phyloP scores from a whole-genome alignment of 2,113 vertebrate genomes.

The Sinocyclocheilus rhinocerous region DNA sequence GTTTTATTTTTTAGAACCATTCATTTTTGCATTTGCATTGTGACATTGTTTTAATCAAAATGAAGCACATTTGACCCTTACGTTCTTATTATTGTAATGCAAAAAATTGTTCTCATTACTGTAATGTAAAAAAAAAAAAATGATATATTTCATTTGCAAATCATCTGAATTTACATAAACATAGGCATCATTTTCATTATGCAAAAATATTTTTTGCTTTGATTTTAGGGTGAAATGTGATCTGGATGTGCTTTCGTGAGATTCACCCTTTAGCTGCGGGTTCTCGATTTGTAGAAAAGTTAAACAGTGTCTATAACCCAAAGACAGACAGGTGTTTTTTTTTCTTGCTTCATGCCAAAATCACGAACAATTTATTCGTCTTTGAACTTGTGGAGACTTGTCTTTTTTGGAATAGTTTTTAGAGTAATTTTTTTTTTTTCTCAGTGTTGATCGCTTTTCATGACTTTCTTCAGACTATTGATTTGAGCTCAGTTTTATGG shows the following conservation, averaged over 20 bases:
- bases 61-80: background rate
- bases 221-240: background rate
- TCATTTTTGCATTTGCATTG: background rate
- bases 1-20: background rate
- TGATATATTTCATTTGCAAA: background rate
- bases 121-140: background rate
- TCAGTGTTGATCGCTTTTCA: slow-evolving; percentile 53
- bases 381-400: slow-evolving; percentile 30
- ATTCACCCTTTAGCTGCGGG: background rate
- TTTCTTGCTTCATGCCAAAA: slow-evolving; percentile 36
- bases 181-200: background rate
- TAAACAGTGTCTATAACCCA: background rate
- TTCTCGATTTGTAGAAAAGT: background rate
- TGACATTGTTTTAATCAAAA: background rate
- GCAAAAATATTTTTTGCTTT: background rate
- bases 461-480: slow-evolving; percentile 52
- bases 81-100: background rate
- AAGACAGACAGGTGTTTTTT: background rate
- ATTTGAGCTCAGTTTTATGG: slow-evolving; percentile 67
- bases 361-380: slow-evolving; percentile 43
- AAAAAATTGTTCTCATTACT: background rate
- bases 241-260: slow-evolving; percentile 4
- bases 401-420: slow-evolving; percentile 44
- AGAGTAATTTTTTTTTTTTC: slow-evolving; percentile 41
- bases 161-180: background rate